Base-by-base conservation (phyloP, 2,888 invertebrate genomes). In the Lysandra coridon region DNA sequence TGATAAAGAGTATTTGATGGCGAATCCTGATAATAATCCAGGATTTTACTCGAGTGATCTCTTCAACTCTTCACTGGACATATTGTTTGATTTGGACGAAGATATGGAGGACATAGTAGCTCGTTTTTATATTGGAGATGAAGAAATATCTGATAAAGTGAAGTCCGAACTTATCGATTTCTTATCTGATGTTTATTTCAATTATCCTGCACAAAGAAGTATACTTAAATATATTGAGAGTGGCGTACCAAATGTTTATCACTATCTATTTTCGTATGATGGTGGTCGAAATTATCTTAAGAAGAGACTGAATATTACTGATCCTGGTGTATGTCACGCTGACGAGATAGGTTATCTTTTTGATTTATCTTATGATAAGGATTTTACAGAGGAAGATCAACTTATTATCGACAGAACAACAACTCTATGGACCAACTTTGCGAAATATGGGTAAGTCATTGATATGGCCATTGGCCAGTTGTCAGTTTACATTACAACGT, bases 301-400 rank as follows among this genome's bases (percentile, higher is more conserved):
- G 4, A 76, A 30, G 3, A 57, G 1, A 14, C 3, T 17, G 6
- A 76, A 57, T 57, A 17, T 33, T 14, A 76, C 76, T 2, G 76
- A 76, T 14, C 1, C 30, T 30, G 76, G 76, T 0, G 76, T 17
- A 1, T 53, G 57, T 76, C 76, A 76, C 33, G 76, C 76, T 0
- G 76, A 76, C 14, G 76, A 76, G 33, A 30, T 76, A 57, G 30
- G 57, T 53, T 76, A 76, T 76, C 33, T 76, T 30, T 76, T 76
- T 57, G 76, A 76, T 57, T 1, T 76, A 1, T 76, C 76, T 7
- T 76, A 57, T 17, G 76, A 76, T 53, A 76, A 76, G 33, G 33
- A 53, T n/a, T 2, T 78, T 84, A 87, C 84, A 7, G 4, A 53
- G 1, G 76, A 53, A 53, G 76, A 76, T 33, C 57, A 76, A 33